phyloP scores from a whole-genome alignment of 2,888 invertebrate species.

The Gisinianus flammeolus region DNA sequence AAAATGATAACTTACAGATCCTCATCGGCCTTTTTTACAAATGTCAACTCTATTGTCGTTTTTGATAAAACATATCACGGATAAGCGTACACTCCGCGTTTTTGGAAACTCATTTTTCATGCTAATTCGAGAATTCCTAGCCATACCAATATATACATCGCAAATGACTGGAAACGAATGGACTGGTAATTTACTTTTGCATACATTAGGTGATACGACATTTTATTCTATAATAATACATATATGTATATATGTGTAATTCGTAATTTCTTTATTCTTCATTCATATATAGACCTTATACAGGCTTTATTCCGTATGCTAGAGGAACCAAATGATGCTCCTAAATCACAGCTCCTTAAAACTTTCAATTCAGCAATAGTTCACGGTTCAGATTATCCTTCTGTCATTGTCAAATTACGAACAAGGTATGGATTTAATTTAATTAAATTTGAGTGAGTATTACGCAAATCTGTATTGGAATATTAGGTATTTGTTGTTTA shows the following conservation, averaged over 20 bases:
- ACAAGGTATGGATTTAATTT: constrained; percentile 42
- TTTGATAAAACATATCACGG: not conserved
- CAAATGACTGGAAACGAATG: not conserved
- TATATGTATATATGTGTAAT: not conserved
- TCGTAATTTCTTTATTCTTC: not conserved
- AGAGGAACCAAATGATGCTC: constrained; percentile 32
- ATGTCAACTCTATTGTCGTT: not conserved
- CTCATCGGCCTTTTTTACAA: not conserved
- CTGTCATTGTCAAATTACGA: constrained; percentile 43
- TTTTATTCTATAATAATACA: no score
- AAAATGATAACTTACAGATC: not conserved
- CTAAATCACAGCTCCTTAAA: constrained; percentile 25
- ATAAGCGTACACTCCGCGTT: not conserved
- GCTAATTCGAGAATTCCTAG: not conserved
- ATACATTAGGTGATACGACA: not conserved
- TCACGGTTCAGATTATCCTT: constrained; percentile 47
- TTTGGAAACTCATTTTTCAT: not conserved
- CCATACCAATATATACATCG: not conserved
- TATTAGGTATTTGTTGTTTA: not conserved
- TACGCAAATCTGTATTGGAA: not conserved
- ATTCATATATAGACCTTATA: constrained; percentile 42
- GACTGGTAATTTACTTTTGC: not conserved
- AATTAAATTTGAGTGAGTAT: not conserved
- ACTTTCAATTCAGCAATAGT: constrained; percentile 45
- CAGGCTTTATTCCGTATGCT: constrained; percentile 35